Percentiles rank a stretch among this genome's conserved stretches.
Conservation (phyloP, 1,140 invertebrate genomes). For the Saccostrea cuccullata region DNA sequence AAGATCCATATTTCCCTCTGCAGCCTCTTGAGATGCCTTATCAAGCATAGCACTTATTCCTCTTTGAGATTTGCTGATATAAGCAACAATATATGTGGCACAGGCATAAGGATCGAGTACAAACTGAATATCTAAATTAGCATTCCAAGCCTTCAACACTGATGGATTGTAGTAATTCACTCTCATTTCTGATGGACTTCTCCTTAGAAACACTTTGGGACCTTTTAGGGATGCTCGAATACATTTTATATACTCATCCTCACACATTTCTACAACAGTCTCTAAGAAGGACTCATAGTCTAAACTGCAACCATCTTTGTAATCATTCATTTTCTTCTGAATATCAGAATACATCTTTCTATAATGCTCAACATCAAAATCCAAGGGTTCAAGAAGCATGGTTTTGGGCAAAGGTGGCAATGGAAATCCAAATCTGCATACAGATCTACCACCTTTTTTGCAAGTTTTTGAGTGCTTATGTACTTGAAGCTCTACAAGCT, state of each 20-base stretch:
- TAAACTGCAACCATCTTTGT: conserved; percentile 45
- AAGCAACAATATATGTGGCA: conserved; percentile 54
- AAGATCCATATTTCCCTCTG: conserved; percentile 43
- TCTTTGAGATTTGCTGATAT: conserved; percentile 56
- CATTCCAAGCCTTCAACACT: conserved; percentile 45
- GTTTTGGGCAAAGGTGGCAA: conserved; percentile 57
- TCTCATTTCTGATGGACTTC: conserved; percentile 45
- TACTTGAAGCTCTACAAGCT: conserved; percentile 54
- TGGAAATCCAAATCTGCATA: conserved; percentile 62
- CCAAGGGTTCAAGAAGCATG: conserved; percentile 58
- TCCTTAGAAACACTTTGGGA: conserved; percentile 57
- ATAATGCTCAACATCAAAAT: conserved; percentile 38
- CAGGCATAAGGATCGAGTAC: conserved; percentile 62
- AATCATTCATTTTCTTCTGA: conserved; percentile 44
- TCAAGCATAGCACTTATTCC: conserved; percentile 54
- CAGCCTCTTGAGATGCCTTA: conserved; percentile 51
- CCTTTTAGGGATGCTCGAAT: conserved; percentile 52
- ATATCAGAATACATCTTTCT: conserved; percentile 45
- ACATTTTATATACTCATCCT: conserved; percentile 57
- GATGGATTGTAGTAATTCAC: conserved; percentile 45
- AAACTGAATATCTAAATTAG: conserved; percentile 59
- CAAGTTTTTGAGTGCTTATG: conserved; percentile 62
- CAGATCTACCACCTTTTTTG: conserved; percentile 52
- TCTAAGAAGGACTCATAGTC: conserved; percentile 55
- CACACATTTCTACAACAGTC: conserved; percentile 45